Base-by-base conservation (phyloP, 2,113 vertebrate species). In the Poecilia latipinna region DNA sequence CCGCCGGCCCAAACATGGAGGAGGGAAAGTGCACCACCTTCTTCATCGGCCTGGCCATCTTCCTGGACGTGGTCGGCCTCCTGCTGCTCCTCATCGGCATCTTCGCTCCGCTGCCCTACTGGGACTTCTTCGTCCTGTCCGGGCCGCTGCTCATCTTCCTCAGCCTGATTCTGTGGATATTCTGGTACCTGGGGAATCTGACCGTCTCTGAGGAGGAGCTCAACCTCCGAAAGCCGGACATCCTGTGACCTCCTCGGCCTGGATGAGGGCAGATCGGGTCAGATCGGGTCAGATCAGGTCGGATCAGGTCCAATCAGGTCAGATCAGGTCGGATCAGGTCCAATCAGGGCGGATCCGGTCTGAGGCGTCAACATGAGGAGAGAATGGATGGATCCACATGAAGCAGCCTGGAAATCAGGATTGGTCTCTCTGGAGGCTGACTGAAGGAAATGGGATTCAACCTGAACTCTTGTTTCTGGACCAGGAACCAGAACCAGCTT, bases 121-220 rank as follows among this genome's bases (percentile, higher is more conserved):
- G 96, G 96, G 97, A 98, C 81, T 97, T 98, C 71, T 96, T 98
- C 0, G 82, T 99, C 62, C 92, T 96, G 29, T 78, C 79, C 0
- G 97, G 97, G 0, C 86, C 97, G 0, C 42, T 98, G 84, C 75
- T 96, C 42, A 90, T 99, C 0, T 96, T 95, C 70, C 39, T 96
- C 74, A 99, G 97, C 81, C 88, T 98, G 2, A 0, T 97, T 8
- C 93, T 95, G 80, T 99, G 97, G 97, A 77, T 94, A 2, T 90
- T 93, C 69, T 99, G 97, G 97, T 98, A 98, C 88, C 35, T 93
- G 29, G 84, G 96, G 76, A 96, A 94, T 80, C 86, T 99, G 0
- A 91, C 90, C 0, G 78, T 95, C 12, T 79, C 96, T 0, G 89
- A 90, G 4, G 82, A 93, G n/a, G 93, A 96, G 62, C 89, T 95